Percentiles rank a stretch among this genome's conserved stretches.
Conservation (phyloP, 1,140 invertebrate genomes). For the Ips typographus region DNA sequence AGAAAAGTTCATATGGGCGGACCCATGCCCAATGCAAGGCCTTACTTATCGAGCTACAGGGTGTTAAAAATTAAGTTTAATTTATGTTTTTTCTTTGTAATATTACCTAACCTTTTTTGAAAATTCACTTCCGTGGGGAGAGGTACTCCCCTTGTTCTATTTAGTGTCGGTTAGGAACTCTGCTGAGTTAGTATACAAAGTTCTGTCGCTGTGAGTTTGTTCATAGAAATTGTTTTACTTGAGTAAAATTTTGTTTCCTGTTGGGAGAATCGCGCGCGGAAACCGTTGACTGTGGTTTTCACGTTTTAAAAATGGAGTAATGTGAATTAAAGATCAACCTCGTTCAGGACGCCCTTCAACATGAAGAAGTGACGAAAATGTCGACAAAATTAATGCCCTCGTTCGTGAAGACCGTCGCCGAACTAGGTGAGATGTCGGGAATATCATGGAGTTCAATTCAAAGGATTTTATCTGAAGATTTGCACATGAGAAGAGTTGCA, state of each 20-base stretch:
- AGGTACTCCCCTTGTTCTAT: neutral
- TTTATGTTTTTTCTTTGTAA: too few species aligned
- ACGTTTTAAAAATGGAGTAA: constrained; percentile 2
- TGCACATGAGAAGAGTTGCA: constrained; percentile 15
- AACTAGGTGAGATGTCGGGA: constrained; percentile 15
- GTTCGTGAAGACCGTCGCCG: constrained; percentile 22
- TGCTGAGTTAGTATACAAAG: neutral
- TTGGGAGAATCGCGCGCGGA: neutral
- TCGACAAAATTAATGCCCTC: constrained; percentile 10
- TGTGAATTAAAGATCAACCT: constrained; percentile 3
- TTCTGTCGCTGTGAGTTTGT: constrained; percentile 1
- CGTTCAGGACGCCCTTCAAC: neutral
- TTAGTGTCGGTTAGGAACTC: neutral
- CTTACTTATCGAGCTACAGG: too few species aligned
- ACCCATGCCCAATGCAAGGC: too few species aligned
- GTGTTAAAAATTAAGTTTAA: too few species aligned
- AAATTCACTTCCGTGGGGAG: too few species aligned
- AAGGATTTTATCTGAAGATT: constrained; percentile 29
- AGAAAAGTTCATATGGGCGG: too few species aligned
- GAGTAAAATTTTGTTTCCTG: constrained; percentile 6
- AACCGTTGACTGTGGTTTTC: constrained; percentile 6
- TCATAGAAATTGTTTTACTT: neutral
- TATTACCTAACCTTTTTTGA: too few species aligned
- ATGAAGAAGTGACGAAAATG: neutral
- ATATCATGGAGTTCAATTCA: constrained; percentile 16